Base-by-base conservation (phyloP, 2,888 invertebrate genomes). In the Eumacrocentrus americanus region DNA sequence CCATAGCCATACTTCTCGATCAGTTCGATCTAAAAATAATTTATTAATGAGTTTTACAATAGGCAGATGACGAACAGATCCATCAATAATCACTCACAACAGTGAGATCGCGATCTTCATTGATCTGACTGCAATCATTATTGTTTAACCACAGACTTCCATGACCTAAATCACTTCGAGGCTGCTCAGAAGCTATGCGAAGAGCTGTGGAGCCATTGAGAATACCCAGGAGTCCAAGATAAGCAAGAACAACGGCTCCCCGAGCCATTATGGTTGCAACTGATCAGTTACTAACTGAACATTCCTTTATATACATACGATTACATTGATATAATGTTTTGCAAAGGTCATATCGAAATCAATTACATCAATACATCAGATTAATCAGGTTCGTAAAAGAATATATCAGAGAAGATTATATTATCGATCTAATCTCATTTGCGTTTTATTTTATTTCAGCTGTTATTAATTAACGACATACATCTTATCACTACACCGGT, bases 1-100 rank as follows among this genome's bases (percentile, higher is more conserved):
- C 85, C 84, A 74, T 90, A 91, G 0, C 86, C 84, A 71, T 89
- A 87, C 69, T 87, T 87, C 11, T 73, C 72, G 0, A 89, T 81
- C 16, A 89, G 74, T 55, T 84, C 82, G 0, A 70, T 69, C 83
- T 83, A 67, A 61, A 74, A 46, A 38, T 18, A n/a, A 38, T n/a
- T 34, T 40, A 55, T 22, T 9, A 9, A 14, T 47, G 34, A 47
- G 29, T n/a, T 29, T 14, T 25, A 7, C 16, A 50, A 44, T 37
- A n/a, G n/a, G n/a, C n/a, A n/a, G n/a, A n/a, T n/a, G n/a, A n/a
- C n/a, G n/a, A n/a, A n/a, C 14, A 38, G 40, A 37, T 3, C 12
- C 7, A 47, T 29, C 2, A 18, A 16, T 12, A 14, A 20, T 2
- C n/a, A 58, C 58, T 58, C 35, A 52, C 58, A 23, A 44, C 46